Evolutionary conservation across 2,113 vertebrate genomes (phyloP).

Genomic region (Odocoileus virginianus): DNA sequence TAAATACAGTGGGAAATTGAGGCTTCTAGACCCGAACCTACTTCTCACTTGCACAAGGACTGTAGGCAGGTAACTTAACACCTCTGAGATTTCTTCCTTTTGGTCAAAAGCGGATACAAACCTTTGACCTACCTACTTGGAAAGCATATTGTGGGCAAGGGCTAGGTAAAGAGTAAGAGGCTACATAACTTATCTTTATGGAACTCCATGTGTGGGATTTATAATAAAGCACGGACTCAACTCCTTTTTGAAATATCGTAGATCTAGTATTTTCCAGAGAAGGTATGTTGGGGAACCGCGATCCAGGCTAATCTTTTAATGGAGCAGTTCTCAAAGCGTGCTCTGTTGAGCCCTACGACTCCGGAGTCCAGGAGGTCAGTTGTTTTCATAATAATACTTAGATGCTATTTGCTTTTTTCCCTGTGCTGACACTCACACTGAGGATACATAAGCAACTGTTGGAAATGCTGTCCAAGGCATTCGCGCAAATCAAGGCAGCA

Average conservation of each 20-base stretch:
- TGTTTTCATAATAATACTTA: background rate
- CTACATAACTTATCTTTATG: background rate
- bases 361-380: background rate
- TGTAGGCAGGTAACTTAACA: background rate
- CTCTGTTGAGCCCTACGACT: background rate
- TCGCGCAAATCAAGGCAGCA: background rate
- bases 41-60: background rate
- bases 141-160: background rate
- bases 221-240: background rate
- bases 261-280: background rate
- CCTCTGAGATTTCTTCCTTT: background rate
- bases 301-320: background rate
- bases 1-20: background rate
- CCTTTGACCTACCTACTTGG: background rate
- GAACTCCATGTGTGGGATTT: background rate
- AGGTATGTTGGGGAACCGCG: background rate
- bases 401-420: background rate
- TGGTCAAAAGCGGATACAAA: background rate
- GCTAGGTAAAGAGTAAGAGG: background rate
- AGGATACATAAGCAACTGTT: background rate
- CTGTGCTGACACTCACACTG: background rate
- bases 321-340: background rate
- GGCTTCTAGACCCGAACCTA: background rate
- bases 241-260: background rate
- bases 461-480: background rate